phyloP scores from a whole-genome alignment of 1,140 invertebrate genomes.

The Formica exsecta region DNA sequence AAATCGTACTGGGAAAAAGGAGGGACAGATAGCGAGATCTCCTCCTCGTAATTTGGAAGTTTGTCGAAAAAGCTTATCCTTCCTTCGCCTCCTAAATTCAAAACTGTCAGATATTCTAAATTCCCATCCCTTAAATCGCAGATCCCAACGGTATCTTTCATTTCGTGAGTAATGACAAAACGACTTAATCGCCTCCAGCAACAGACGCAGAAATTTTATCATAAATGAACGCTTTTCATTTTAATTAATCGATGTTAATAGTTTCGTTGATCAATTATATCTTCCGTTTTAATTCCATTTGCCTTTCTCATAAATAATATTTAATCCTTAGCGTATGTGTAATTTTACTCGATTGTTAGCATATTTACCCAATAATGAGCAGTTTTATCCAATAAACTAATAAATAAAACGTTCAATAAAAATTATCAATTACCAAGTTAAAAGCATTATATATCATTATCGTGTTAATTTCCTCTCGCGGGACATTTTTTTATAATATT shows the following conservation, averaged over 20 bases:
- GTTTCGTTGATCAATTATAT: background rate
- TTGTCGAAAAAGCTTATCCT: constrained; percentile 8
- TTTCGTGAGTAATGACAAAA: background rate
- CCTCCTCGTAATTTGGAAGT: constrained; percentile 16
- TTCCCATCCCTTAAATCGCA: background rate
- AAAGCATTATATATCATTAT: background rate
- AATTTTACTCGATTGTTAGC: too few relatives aligned
- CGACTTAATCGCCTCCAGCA: background rate
- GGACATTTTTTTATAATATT: background rate
- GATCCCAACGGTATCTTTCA: background rate
- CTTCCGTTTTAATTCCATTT: background rate
- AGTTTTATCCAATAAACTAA: background rate
- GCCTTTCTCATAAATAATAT: background rate
- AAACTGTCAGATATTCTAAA: constrained; percentile 6
- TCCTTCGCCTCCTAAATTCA: background rate
- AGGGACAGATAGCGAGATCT: background rate
- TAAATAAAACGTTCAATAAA: constrained; percentile 2
- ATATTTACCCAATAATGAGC: too few relatives aligned
- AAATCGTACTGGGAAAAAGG: background rate
- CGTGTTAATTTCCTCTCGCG: background rate
- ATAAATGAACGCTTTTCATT: background rate
- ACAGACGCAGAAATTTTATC: background rate
- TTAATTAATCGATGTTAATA: background rate
- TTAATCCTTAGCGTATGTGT: background rate
- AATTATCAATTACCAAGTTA: background rate